A percentile compares a stretch with the other conserved stretches of the same genome.
phyloP scores from a whole-genome alignment of 2,797 vertebrate genomes.

The Sciurus carolinensis region DNA sequence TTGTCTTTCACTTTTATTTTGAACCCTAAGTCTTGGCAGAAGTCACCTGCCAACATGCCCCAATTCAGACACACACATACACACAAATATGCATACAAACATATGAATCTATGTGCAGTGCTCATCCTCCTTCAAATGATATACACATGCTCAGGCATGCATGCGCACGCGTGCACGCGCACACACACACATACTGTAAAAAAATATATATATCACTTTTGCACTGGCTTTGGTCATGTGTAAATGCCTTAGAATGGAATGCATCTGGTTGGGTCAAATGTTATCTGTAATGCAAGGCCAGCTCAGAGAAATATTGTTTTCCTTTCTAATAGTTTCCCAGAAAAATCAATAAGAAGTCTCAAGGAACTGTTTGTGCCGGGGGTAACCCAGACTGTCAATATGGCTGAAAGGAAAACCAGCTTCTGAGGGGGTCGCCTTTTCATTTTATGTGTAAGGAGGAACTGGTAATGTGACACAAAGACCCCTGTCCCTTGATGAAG shows the following conservation, averaged over 20 bases:
- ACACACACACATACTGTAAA: neutral
- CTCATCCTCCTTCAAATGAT: too few relatives aligned
- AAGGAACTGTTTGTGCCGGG: neutral
- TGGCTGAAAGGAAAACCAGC: neutral
- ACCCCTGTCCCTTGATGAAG: neutral
- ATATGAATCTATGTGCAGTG: neutral
- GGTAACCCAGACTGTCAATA: neutral
- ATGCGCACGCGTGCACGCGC: too few relatives aligned
- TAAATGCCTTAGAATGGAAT: neutral
- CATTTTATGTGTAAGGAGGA: neutral
- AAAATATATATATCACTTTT: neutral
- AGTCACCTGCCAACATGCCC: neutral
- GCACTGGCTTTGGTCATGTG: neutral
- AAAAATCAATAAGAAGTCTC: neutral
- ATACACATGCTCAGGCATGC: neutral
- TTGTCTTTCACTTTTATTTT: neutral
- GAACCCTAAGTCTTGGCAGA: neutral
- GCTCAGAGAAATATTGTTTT: neutral
- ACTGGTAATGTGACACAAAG: neutral
- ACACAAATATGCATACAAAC: neutral
- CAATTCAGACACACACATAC: neutral
- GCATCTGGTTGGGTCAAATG: neutral
- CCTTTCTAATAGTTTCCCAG: neutral
- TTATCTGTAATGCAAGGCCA: neutral
- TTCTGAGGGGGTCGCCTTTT: neutral